Evolutionary conservation across 2,888 invertebrate species (phyloP).

Genomic region (Mellilla xanthometata): DNA sequence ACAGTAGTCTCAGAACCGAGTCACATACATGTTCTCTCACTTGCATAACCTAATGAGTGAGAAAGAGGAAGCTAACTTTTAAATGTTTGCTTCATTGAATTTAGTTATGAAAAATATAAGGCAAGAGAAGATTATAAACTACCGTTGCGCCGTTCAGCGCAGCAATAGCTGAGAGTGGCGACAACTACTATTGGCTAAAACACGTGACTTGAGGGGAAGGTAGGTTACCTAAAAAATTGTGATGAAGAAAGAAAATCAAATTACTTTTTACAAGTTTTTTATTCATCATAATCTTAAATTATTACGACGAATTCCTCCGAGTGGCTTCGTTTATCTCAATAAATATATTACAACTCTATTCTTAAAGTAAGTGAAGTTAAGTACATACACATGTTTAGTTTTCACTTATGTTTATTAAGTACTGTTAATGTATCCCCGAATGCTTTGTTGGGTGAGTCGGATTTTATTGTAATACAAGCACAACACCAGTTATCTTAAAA

Average conservation of each 20-base stretch:
- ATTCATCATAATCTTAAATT: constrained; percentile 66
- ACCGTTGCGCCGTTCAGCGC: too few relatives aligned
- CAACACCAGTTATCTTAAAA: not conserved
- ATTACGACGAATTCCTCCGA: constrained; percentile 54
- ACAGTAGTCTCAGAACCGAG: too few relatives aligned
- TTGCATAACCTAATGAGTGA: too few relatives aligned
- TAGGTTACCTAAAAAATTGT: too few relatives aligned
- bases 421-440: constrained; percentile 5
- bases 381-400: constrained; percentile 23
- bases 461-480: not conserved
- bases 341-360: constrained; percentile 75
- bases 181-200: too few relatives aligned
- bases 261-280: constrained; percentile 65
- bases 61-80: too few relatives aligned
- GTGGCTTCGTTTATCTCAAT: constrained; percentile 53
- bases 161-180: too few relatives aligned
- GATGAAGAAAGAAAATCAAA: constrained; percentile 39
- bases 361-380: constrained; percentile 45
- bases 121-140: too few relatives aligned
- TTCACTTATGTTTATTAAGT: constrained; percentile 10
- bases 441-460: not conserved
- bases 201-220: too few relatives aligned
- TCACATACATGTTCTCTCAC: too few relatives aligned
- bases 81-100: too few relatives aligned
- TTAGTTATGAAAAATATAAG: too few relatives aligned